phyloP scores from a whole-genome alignment of 2,797 vertebrate genomes.

The Lithobates sylvaticus region DNA sequence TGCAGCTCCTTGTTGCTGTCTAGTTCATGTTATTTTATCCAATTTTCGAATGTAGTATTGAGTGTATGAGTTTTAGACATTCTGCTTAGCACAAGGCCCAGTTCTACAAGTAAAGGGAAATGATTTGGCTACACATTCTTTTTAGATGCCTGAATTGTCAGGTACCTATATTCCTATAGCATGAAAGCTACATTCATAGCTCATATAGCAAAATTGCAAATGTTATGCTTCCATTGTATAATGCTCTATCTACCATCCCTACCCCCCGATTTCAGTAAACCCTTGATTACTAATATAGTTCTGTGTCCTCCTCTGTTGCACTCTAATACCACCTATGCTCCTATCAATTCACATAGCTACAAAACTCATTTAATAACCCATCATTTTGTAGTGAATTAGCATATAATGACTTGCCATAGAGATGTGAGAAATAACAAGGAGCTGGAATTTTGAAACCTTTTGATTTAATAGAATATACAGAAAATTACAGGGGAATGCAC shows the following conservation, averaged over 20 bases:
- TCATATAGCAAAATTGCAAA: background rate
- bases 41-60: too few relatives aligned
- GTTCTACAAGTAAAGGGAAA: too few relatives aligned
- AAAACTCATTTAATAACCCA: background rate
- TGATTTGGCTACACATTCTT: too few relatives aligned
- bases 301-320: background rate
- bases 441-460: background rate
- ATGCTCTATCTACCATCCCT: background rate
- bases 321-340: background rate
- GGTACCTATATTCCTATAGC: background rate
- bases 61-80: too few relatives aligned
- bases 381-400: background rate
- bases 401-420: background rate
- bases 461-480: slow-evolving; percentile 5
- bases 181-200: background rate
- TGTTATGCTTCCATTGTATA: background rate
- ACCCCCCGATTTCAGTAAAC: background rate
- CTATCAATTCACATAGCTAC: background rate
- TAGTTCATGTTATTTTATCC: too few relatives aligned
- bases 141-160: background rate
- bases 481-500: slow-evolving; percentile 12
- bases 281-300: background rate
- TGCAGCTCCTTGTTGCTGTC: too few relatives aligned
- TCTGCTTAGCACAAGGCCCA: too few relatives aligned
- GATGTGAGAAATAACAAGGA: background rate